Evolutionary conservation across 2,888 invertebrate genomes (phyloP).

Genomic region (Agrotis puta): DNA sequence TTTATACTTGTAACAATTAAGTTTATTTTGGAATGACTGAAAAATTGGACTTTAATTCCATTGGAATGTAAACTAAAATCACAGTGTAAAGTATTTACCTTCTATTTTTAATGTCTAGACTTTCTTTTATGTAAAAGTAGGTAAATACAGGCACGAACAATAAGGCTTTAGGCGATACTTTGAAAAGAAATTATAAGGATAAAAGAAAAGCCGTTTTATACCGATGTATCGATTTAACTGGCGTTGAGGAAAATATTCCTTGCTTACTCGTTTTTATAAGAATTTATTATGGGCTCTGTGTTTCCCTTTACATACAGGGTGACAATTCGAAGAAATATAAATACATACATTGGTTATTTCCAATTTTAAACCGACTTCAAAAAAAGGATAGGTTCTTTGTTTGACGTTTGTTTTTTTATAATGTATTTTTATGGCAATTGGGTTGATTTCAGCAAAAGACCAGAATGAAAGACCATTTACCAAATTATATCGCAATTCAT

Average conservation of each 20-base stretch:
- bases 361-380: not conserved
- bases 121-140: not conserved
- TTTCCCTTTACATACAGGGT: conserved; percentile 25
- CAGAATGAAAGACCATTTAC: too few relatives aligned
- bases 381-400: too few relatives aligned
- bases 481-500: too few relatives aligned
- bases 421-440: too few relatives aligned
- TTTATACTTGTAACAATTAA: not conserved
- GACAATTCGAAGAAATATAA: conserved; percentile 33
- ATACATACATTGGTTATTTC: conserved; percentile 5
- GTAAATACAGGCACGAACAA: not conserved
- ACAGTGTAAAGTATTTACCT: too few relatives aligned
- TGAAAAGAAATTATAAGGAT: conserved; percentile 31
- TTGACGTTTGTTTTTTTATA: too few relatives aligned
- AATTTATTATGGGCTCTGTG: conserved; percentile 26
- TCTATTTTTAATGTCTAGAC: not conserved
- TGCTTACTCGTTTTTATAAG: conserved; percentile 18
- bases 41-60: not conserved
- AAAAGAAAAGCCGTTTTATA: conserved; percentile 36
- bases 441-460: too few relatives aligned
- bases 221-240: conserved; percentile 37
- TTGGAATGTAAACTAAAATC: too few relatives aligned
- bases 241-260: conserved; percentile 49
- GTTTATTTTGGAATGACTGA: not conserved
- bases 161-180: conserved; percentile 9